These are phyloP conservation scores for Sphaerophoria rueppellii DNA, from an alignment of 2,888 invertebrate genomes.

Conservation along the genomic window DNA sequence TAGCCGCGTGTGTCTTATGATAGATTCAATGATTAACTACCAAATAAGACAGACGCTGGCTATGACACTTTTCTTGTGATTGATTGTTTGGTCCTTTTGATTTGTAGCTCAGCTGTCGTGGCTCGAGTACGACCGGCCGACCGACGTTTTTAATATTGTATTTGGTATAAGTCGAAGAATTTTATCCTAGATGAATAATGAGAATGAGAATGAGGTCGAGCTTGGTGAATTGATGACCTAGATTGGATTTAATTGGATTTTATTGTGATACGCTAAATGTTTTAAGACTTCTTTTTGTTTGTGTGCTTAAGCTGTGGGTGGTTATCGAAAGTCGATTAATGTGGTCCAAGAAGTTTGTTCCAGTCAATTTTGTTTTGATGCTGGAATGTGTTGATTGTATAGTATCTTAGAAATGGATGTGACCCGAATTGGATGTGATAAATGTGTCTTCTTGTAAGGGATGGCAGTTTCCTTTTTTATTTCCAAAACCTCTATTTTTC, in stretches of 20 bases:
- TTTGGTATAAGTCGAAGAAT: background rate
- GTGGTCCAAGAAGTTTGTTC: no score
- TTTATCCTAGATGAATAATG: constrained; percentile 34
- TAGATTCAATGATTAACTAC: constrained; percentile 84
- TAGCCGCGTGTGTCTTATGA: constrained; percentile 88
- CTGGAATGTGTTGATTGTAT: no score
- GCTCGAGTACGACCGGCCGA: background rate
- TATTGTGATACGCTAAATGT: constrained; percentile 36
- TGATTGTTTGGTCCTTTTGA: constrained; percentile 44
- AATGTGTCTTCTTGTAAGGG: no score
- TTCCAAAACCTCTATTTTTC: no score
- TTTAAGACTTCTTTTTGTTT: background rate
- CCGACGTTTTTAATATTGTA: background rate
- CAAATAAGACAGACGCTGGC: constrained; percentile 85
- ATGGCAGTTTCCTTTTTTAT: no score
- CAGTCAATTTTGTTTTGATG: no score
- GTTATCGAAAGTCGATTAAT: background rate
- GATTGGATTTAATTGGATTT: constrained; percentile 64
- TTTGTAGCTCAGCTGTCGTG: background rate
- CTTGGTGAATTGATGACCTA: constrained; percentile 47
- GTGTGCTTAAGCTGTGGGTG: background rate
- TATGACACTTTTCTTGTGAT: constrained; percentile 78
- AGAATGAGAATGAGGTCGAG: background rate
- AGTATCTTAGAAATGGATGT: no score
- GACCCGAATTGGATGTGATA: no score